Evolutionary conservation across 2,113 vertebrate genomes (phyloP).

Genomic region (Hipposideros armiger): DNA sequence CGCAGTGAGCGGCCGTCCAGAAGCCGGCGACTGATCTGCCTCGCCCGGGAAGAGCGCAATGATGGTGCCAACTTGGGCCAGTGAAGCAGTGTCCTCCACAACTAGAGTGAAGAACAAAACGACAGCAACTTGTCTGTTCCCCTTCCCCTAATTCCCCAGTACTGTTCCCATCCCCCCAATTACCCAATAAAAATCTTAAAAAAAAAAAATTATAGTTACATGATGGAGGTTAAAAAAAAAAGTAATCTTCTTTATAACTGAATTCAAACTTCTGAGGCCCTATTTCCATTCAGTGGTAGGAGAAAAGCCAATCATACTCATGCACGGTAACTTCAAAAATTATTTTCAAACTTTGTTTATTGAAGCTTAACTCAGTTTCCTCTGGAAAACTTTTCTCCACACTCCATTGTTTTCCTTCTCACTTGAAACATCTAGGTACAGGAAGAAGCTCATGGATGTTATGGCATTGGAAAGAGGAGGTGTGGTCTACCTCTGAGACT

Average conservation of each 20-base stretch:
- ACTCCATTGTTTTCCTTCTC: background rate
- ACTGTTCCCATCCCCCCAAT: too few relatives aligned
- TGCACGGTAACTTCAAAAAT: background rate
- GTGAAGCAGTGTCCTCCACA: too few relatives aligned
- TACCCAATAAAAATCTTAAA: too few relatives aligned
- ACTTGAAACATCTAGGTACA: background rate
- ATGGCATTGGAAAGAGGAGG: background rate
- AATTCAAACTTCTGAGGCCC: conserved; percentile 13
- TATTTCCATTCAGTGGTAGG: background rate
- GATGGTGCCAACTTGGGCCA: too few relatives aligned
- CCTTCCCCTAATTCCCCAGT: too few relatives aligned
- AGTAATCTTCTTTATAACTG: background rate
- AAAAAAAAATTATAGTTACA: background rate
- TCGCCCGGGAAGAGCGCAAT: too few relatives aligned
- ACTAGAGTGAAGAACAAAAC: too few relatives aligned
- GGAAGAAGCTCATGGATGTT: background rate
- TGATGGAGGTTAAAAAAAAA: background rate
- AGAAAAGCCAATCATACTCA: background rate
- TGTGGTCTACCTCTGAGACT: background rate
- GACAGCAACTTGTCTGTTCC: too few relatives aligned
- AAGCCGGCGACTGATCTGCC: too few relatives aligned
- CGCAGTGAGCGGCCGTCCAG: too few relatives aligned
- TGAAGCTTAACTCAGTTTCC: background rate
- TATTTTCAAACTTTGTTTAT: conserved; percentile 1
- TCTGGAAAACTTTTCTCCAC: background rate